Percentiles rank a stretch among this genome's conserved stretches.
phyloP scores from a whole-genome alignment of 2,797 vertebrate genomes.

The Myotis findleyi region DNA sequence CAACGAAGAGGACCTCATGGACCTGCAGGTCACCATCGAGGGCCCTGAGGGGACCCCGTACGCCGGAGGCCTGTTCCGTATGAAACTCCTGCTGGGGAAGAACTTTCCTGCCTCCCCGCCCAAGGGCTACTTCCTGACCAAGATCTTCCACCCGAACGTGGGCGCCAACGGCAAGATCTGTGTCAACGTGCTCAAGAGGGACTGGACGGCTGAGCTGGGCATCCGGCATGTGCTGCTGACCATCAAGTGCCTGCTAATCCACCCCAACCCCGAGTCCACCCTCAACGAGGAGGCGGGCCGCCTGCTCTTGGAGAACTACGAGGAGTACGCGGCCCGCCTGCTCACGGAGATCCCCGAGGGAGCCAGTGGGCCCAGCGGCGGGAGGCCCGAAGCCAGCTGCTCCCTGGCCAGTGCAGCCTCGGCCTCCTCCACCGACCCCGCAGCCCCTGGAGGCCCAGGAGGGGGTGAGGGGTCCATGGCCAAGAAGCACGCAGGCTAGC shows the following conservation, averaged over 20 bases:
- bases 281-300: slow-evolving; percentile 95
- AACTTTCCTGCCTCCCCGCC: slow-evolving; percentile 96
- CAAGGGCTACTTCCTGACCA: slow-evolving; percentile 96
- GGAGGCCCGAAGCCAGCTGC: too few species aligned
- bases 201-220: slow-evolving; percentile 96
- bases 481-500: too few species aligned
- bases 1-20: slow-evolving; percentile 96
- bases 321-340: slow-evolving; percentile 94
- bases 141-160: slow-evolving; percentile 97
- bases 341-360: slow-evolving; percentile 94
- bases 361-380: neutral
- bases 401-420: too few species aligned
- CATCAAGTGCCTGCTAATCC: slow-evolving; percentile 97
- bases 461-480: too few species aligned
- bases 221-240: slow-evolving; percentile 95
- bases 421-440: too few species aligned
- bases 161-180: slow-evolving; percentile 96
- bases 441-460: too few species aligned
- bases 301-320: slow-evolving; percentile 95
- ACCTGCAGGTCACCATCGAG: slow-evolving; percentile 96
- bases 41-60: slow-evolving; percentile 97
- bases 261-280: slow-evolving; percentile 92
- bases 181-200: slow-evolving; percentile 95
- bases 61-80: slow-evolving; percentile 95
- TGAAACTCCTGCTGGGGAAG: slow-evolving; percentile 96